phyloP scores from a whole-genome alignment of 2,888 invertebrate species.

The Miltochrista miniata region DNA sequence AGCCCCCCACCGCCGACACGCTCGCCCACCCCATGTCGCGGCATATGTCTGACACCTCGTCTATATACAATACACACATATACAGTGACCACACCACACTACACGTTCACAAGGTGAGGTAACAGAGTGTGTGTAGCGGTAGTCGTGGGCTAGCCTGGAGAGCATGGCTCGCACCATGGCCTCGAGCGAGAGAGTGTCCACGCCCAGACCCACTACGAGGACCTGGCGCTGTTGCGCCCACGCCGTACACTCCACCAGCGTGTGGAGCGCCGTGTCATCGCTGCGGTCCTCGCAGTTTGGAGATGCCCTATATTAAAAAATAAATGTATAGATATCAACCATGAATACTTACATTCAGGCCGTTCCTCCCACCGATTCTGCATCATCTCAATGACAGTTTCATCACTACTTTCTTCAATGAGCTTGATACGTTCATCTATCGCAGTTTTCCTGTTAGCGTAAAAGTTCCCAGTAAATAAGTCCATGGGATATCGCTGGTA shows the following conservation, averaged over 20 bases:
- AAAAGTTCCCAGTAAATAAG: conserved; percentile 86
- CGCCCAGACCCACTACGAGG: no score
- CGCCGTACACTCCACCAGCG: no score
- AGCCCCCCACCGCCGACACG: conserved; percentile 69
- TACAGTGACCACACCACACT: no score
- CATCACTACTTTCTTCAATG: conserved; percentile 50
- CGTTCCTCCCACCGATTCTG: conserved; percentile 71
- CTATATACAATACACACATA: no score
- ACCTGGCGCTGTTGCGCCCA: no score
- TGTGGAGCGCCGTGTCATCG: no score
- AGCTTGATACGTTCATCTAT: conserved; percentile 72
- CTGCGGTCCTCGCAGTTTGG: no score
- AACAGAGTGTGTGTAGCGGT: conserved; percentile 87
- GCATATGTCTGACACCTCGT: conserved; percentile 54
- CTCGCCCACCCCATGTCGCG: conserved; percentile 47
- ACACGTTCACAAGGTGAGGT: conserved; percentile 93
- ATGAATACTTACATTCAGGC: conserved; percentile 60
- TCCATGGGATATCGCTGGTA: conserved; percentile 90
- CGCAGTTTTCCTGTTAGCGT: conserved; percentile 81
- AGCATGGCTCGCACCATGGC: no score
- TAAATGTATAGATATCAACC: no score
- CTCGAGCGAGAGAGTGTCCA: no score
- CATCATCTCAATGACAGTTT: conserved; percentile 72
- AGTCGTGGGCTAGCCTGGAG: conserved; percentile 84
- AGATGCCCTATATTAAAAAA: no score